These are phyloP conservation scores for Apodemus agrarius DNA, from an alignment of 2,797 vertebrate species.

Conservation along the genomic window DNA sequence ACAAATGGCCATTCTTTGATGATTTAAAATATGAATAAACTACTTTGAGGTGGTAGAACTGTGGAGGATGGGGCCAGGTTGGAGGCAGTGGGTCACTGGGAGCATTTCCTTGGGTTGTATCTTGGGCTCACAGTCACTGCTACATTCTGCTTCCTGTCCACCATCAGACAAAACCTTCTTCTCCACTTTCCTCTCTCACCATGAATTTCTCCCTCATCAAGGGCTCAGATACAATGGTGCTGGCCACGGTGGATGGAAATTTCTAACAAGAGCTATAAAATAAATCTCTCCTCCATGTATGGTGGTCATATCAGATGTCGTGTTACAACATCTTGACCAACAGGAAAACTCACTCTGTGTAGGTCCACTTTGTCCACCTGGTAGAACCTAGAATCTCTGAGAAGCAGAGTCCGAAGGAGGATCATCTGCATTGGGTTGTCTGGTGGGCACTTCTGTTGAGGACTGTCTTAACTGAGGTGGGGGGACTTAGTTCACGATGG, in stretches of 20 bases:
- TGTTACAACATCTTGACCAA: background rate
- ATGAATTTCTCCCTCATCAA: background rate
- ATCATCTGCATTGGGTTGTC: background rate
- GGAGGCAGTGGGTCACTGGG: background rate
- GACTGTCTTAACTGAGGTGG: background rate
- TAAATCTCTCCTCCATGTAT: background rate
- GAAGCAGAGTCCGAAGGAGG: background rate
- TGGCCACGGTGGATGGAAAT: background rate
- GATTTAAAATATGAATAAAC: background rate
- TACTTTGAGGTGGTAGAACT: background rate
- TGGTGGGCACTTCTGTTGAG: too few species aligned
- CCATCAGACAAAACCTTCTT: background rate
- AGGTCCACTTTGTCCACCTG: background rate
- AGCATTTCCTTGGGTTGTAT: background rate
- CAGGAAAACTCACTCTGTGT: background rate
- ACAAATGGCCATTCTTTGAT: background rate
- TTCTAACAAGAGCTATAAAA: background rate
- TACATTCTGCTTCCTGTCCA: background rate
- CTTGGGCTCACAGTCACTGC: background rate
- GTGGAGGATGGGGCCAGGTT: background rate
- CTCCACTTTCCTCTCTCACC: background rate
- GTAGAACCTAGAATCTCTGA: background rate
- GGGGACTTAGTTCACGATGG: background rate
- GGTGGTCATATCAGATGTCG: background rate
- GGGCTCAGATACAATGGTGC: background rate